These are phyloP conservation scores for Diplogasteroides magnus DNA, from an alignment of 1,140 invertebrate species.

Conservation along the genomic window DNA sequence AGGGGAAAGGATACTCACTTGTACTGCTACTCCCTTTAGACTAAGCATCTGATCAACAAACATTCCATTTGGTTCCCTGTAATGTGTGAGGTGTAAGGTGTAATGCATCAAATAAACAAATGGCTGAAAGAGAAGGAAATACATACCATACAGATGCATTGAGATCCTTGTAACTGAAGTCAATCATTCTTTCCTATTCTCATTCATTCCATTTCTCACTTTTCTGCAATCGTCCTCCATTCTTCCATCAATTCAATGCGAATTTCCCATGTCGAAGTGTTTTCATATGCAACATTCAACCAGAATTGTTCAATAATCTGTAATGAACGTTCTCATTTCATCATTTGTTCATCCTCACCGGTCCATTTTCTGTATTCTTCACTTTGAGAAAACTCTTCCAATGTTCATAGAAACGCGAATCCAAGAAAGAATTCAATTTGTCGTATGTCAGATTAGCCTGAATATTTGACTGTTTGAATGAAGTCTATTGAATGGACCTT, in stretches of 20 bases:
- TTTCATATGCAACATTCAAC: constrained; percentile 47
- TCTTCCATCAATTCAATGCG: constrained; percentile 49
- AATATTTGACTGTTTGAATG: too few species aligned
- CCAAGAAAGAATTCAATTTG: neutral
- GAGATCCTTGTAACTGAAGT: neutral
- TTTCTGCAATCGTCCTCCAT: constrained; percentile 43
- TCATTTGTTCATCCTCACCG: too few species aligned
- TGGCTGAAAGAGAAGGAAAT: too few species aligned
- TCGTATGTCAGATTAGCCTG: neutral
- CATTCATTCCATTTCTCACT: constrained; percentile 6
- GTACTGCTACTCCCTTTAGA: constrained; percentile 41
- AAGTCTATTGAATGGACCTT: too few species aligned
- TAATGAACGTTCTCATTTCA: too few species aligned
- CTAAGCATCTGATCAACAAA: constrained; percentile 54
- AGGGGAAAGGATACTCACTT: constrained; percentile 15
- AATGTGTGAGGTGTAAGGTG: too few species aligned
- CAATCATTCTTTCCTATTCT: too few species aligned
- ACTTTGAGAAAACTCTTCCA: neutral
- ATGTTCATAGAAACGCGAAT: neutral
- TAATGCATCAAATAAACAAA: too few species aligned
- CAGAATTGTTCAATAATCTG: constrained; percentile 34
- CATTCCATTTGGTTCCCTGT: constrained; percentile 52
- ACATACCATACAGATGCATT: too few species aligned
- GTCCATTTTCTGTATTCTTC: too few species aligned
- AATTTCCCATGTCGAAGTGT: constrained; percentile 42